Percentiles rank a stretch among this genome's conserved stretches.
These are phyloP conservation scores for Drosophila pruinosa DNA, from an alignment of 1,140 invertebrate genomes.

Conservation along the genomic window DNA sequence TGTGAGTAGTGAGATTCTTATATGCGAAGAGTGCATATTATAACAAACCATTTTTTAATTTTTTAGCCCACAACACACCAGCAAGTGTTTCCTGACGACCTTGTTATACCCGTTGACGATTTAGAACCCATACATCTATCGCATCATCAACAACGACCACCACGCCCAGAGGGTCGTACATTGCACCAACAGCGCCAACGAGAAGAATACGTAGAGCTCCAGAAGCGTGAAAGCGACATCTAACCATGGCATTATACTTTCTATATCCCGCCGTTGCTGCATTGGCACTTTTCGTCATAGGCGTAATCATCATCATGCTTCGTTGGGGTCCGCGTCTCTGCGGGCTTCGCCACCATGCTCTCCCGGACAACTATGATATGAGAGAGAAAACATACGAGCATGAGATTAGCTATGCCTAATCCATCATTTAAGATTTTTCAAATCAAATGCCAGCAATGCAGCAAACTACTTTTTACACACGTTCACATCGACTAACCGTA, in stretches of 20 bases:
- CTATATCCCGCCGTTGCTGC: constrained; percentile 89
- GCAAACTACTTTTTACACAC: constrained; percentile 25
- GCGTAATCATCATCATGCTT: constrained; percentile 89
- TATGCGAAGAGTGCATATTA: not conserved
- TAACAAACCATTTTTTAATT: not conserved
- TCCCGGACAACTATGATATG: constrained; percentile 86
- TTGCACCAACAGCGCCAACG: constrained; percentile 74
- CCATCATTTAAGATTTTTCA: constrained; percentile 14
- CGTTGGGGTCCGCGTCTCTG: constrained; percentile 88
- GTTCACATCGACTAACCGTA: constrained; percentile 42
- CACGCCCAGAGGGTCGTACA: constrained; percentile 72
- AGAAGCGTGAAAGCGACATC: constrained; percentile 92
- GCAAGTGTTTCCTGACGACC: constrained; percentile 78
- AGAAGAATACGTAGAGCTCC: constrained; percentile 89
- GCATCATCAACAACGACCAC: constrained; percentile 73
- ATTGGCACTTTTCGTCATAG: constrained; percentile 88
- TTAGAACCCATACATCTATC: constrained; percentile 61
- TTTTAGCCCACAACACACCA: constrained; percentile 69
- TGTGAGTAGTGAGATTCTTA: constrained; percentile 33
- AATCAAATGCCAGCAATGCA: constrained; percentile 17
- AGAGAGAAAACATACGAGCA: constrained; percentile 86
- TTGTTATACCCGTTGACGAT: constrained; percentile 66
- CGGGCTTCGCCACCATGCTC: constrained; percentile 86
- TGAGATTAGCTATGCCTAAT: constrained; percentile 85
- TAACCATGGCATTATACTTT: constrained; percentile 88